Base-by-base conservation (phyloP, 64 coral and sea anemone genomes). In the Pachyseris speciosa region DNA sequence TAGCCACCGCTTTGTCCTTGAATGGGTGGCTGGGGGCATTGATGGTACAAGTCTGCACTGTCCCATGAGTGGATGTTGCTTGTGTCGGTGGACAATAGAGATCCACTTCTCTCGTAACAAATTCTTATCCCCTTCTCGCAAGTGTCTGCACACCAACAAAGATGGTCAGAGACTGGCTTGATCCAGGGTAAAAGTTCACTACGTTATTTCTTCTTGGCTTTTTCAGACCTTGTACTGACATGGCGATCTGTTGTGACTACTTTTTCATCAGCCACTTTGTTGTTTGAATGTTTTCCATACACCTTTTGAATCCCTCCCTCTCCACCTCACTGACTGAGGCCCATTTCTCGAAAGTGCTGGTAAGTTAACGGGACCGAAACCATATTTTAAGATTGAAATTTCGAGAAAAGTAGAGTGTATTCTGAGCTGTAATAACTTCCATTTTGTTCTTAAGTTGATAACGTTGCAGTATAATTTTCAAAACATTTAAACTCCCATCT, bases 41-140 rank as follows among this genome's bases (percentile, higher is more conserved):
- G 9, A 43, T 88, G 86, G 48, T 74, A 75, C 0, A 27, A 15
- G 3, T 48, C n/a, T 15, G 31, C 65, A 68, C 29, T 15, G 13
- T 70, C 69, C 83, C 83, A 69, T 2, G 29, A 59, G 22, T 74
- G 78, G 9, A 43, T 83, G 52, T 84, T 84, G 5, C 24, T 30
- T 29, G 68, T 47, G 24, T 91, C n/a, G 88, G 39, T 89, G 53
- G 38, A 89, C 19, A 4, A 89, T 57, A 2, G 72, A 89, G 20
- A 26, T 78, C 86, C 86, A 89, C 24, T 89, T 89, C 72, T 89
- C 86, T 25, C 86, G 45, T 19, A 89, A 33, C 20, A 89, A 24
- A 37, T 89, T 33, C 19, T 60, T 53, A 75, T 89, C 49, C 5
- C 72, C 86, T n/a, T n/a, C 72, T 89, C 44, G 37, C 86, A 89